Base-by-base conservation (phyloP, 2,888 invertebrate species). In the Apodemia duryi region DNA sequence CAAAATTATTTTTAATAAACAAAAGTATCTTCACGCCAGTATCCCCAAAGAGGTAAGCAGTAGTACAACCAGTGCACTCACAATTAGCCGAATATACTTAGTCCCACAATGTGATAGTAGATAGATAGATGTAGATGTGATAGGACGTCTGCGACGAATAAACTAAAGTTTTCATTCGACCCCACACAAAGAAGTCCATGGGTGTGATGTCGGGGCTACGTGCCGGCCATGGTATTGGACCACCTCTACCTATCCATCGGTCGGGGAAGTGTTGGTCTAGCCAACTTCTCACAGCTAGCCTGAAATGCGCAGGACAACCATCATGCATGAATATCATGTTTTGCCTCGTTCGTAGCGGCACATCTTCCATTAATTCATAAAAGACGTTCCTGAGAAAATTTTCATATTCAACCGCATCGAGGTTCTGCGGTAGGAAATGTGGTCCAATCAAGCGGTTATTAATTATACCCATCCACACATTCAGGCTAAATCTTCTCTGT, bases 391-490 rank as follows among this genome's bases (percentile, higher is more conserved):
- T 38, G n/a, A 61, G 61, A 61, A 61, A 61, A 61, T 38, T 38
- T 29, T 61, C 7, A 41, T 41, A 41, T 9, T 41, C 41, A 41
- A 41, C 41, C 41, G 7, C 61, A 68, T 75, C 75, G 63, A 74
- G 63, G 68, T 73, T 74, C 41, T 71, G 69, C 2, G 73, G 75
- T 0, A 76, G 62, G 73, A 73, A 76, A 65, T 72, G 63, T 64
- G 72, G 71, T 62, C 74, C 73, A 68, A 75, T 74, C 49, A 49
- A 49, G 13, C 13, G 49, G 49, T 49, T 49, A 49, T 49, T 49
- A 49, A 49, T 49, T 49, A 75, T 73, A 7, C 74, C 75, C 72
- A 72, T 73, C 71, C 73, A 75, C 41, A 75, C 74, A 67, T 76
- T 74, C n/a, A 75, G 10, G 11, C 66, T 68, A 54, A 76, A 75